Conservation (phyloP, 1,140 invertebrate genomes). For the Scaptomyza pallida region DNA sequence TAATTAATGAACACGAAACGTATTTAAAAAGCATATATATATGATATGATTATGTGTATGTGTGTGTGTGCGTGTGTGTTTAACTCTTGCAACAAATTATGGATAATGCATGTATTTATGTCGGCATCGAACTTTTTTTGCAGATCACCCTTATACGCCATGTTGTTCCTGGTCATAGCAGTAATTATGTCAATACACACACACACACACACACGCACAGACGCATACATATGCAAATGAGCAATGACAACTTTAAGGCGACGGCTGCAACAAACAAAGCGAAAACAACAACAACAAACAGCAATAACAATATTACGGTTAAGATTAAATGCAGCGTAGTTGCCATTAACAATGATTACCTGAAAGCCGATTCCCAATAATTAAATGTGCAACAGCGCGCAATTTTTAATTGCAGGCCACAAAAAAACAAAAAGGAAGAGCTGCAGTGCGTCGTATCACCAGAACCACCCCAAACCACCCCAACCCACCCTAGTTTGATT, state of each 20-base stretch:
- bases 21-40: too few relatives aligned
- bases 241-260: constrained; percentile 57
- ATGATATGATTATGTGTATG: constrained; percentile 32
- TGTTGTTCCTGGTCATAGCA: neutral
- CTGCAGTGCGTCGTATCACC: constrained; percentile 44
- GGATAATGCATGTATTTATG: constrained; percentile 60
- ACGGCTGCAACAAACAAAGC: constrained; percentile 13
- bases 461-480: constrained; percentile 9
- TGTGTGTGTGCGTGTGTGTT: constrained; percentile 34
- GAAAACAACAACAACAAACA: constrained; percentile 7
- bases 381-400: constrained; percentile 82
- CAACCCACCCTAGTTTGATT: neutral
- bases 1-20: neutral
- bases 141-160: neutral
- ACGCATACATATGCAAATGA: constrained; percentile 29
- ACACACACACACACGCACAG: neutral
- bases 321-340: constrained; percentile 79
- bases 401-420: constrained; percentile 79
- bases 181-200: constrained; percentile 15
- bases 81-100: constrained; percentile 51
- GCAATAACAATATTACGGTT: constrained; percentile 40
- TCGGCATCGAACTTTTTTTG: neutral
- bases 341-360: constrained; percentile 82
- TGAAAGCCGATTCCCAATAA: constrained; percentile 82
- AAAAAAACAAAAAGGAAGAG: constrained; percentile 54